Base-by-base conservation (phyloP, 2,888 invertebrate genomes). In the Metopia argyrocephala region DNA sequence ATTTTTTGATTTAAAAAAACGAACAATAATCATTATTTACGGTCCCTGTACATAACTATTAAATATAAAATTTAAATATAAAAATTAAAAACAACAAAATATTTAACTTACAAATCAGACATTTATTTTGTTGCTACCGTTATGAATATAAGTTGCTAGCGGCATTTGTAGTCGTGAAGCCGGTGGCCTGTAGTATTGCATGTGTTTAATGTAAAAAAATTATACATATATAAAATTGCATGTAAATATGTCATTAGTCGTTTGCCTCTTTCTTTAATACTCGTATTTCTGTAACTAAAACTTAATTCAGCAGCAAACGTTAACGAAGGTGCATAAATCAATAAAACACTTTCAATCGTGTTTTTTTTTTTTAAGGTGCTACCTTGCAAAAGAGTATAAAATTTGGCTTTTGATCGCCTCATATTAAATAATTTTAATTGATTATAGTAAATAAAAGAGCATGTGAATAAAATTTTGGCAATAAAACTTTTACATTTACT, bases 211-310 rank as follows among this genome's bases (percentile, higher is more conserved):
- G 0, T n/a, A n/a, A n/a, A n/a, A n/a, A n/a, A n/a, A n/a, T n/a
- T n/a, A n/a, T n/a, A n/a, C 82, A 82, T 66, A 46, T 46, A 65
- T 61, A 50, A 38, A 38, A 84, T 86, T 85, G 88, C 88, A 87
- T 88, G 89, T 87, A 86, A 86, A 83, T 85, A 85, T 86, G 85
- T 87, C 88, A 85, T 88, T 86, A 88, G 86, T 81, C 79, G 61
- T 64, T 59, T 48, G 38, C 15, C 23, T 52, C 52, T 28, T 59
- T 48, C 79, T 52, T 27, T 27, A 28, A 9, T 57, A 7, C n/a
- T n/a, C 54, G 12, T n/a, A n/a, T n/a, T n/a, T n/a, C n/a, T n/a
- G n/a, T n/a, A n/a, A n/a, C n/a, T 15, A 56, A 56, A 56, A 20
- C 45, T 57, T 46, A 57, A 28, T 23, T 57, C 78, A 75, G 38